phyloP scores from a whole-genome alignment of 1,140 invertebrate species.

The Conus ventricosus region DNA sequence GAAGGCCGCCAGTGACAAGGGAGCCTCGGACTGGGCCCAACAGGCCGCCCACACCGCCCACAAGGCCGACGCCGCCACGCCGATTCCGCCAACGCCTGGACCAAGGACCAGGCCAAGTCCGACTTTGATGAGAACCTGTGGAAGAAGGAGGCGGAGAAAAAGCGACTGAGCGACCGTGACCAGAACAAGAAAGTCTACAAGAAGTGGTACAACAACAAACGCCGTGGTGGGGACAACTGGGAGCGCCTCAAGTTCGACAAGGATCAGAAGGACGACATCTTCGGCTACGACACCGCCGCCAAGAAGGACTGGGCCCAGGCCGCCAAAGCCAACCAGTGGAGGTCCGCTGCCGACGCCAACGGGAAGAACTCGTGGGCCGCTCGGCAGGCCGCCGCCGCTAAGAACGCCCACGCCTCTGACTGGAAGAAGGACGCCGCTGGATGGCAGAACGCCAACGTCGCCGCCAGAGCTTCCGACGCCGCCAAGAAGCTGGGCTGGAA shows the following conservation, averaged over 20 bases:
- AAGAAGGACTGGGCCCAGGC: conserved; percentile 37
- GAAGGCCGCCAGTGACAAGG: conserved; percentile 21
- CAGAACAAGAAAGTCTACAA: conserved; percentile 37
- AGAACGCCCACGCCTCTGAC: conserved; percentile 10
- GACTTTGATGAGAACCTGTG: conserved; percentile 38
- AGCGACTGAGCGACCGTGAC: conserved; percentile 36
- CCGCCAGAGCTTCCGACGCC: not conserved
- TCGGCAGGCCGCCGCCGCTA: conserved; percentile 18
- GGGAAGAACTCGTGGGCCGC: conserved; percentile 27
- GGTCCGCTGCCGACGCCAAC: conserved; percentile 24
- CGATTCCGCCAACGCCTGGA: conserved; percentile 34
- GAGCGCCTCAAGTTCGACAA: conserved; percentile 44
- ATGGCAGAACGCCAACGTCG: conserved; percentile 31
- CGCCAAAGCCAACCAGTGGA: not conserved
- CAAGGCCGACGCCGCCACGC: conserved; percentile 26
- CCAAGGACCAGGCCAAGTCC: conserved; percentile 19
- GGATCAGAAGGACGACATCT: conserved; percentile 32
- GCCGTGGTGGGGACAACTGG: conserved; percentile 40
- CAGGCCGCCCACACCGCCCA: conserved; percentile 18
- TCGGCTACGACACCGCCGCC: conserved; percentile 38
- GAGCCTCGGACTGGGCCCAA: conserved; percentile 40
- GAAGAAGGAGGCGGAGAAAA: conserved; percentile 28
- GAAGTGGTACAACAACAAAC: conserved; percentile 40
- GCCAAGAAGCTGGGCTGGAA: conserved; percentile 19
- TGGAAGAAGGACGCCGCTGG: conserved; percentile 35